Evolutionary conservation across 2,888 invertebrate genomes (phyloP).

Genomic region (Tachina grossa): DNA sequence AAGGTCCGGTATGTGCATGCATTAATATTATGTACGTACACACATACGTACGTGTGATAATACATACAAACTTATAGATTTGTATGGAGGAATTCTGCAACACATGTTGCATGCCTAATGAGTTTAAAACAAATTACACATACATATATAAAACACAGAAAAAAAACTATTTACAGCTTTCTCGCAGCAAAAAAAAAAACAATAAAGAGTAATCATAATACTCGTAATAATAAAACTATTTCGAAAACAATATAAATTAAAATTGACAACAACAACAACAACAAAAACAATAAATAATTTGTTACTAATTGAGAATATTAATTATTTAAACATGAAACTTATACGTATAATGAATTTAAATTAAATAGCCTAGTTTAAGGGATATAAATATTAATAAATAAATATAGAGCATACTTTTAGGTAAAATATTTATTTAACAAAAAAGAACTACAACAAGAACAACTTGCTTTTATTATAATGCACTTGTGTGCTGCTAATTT

Average conservation of each 20-base stretch:
- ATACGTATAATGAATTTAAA: conserved; percentile 40
- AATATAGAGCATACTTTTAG: neutral
- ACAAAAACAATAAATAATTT: conserved; percentile 50
- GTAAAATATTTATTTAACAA: neutral
- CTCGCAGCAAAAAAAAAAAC: neutral
- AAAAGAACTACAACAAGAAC: neutral
- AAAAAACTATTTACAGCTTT: neutral
- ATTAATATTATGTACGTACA: conserved; percentile 2
- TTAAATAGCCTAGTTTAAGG: conserved; percentile 30
- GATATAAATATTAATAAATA: neutral
- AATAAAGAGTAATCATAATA: neutral
- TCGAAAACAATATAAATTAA: conserved; percentile 49
- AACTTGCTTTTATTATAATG: neutral
- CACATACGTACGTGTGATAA: conserved; percentile 11
- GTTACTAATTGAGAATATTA: conserved; percentile 60
- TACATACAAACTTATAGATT: conserved; percentile 21
- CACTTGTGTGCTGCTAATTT: too few species aligned
- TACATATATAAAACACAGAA: neutral
- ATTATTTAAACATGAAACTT: conserved; percentile 38
- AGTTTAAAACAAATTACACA: conserved; percentile 39
- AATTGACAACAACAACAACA: conserved; percentile 48
- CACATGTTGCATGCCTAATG: conserved; percentile 65
- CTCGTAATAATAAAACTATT: conserved; percentile 19
- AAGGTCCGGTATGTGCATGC: neutral
- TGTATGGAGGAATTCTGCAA: conserved; percentile 25